phyloP scores from a whole-genome alignment of 2,888 invertebrate species.

The Acanthosepion pharaonis region DNA sequence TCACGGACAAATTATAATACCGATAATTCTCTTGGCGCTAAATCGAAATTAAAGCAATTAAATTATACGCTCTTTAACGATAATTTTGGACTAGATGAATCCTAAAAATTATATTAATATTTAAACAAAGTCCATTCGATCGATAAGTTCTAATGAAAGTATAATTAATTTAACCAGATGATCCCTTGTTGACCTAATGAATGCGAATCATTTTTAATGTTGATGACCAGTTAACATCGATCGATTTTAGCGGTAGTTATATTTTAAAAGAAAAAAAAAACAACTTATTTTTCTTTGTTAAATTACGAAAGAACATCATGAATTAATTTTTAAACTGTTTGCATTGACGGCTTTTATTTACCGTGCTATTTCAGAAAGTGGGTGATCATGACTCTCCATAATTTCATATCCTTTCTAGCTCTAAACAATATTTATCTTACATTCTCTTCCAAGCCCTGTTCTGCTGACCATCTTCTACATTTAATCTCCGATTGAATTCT shows the following conservation, averaged over 20 bases:
- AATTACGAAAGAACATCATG: no score
- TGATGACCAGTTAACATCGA: background rate
- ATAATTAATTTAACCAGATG: background rate
- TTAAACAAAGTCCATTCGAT: background rate
- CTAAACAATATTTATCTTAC: no score
- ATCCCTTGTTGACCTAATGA: background rate
- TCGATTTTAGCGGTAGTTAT: background rate
- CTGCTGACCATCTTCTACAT: no score
- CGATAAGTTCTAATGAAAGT: conserved; percentile 7
- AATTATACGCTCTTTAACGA: background rate
- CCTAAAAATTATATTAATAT: background rate
- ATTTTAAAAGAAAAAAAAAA: no score
- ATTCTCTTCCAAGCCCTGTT: no score
- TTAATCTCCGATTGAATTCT: no score
- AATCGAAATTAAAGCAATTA: background rate
- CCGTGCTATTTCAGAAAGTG: no score
- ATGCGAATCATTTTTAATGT: background rate
- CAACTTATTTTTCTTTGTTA: no score
- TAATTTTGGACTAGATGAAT: background rate
- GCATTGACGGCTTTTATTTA: no score
- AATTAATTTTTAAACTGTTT: no score
- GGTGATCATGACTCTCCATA: no score
- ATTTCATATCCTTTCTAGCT: no score
- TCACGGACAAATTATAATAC: background rate
- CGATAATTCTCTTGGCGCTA: background rate